These are phyloP conservation scores for Dufourea novaeangliae DNA, from an alignment of 1,140 invertebrate species.

Conservation along the genomic window DNA sequence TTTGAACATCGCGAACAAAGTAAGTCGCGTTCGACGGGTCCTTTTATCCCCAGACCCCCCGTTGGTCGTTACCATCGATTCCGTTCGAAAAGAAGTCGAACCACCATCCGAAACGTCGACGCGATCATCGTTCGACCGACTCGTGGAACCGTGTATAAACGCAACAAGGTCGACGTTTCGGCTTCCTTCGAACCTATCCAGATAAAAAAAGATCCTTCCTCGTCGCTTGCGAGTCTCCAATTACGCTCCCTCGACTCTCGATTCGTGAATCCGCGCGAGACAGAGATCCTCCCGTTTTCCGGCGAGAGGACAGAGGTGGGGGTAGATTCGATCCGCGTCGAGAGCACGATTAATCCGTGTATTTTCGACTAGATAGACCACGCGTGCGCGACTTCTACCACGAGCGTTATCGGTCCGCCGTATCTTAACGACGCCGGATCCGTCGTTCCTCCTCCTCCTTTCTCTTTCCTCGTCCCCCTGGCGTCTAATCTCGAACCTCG, in stretches of 20 bases:
- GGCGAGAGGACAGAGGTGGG: too few relatives aligned
- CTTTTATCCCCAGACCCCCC: too few relatives aligned
- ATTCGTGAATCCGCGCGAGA: too few relatives aligned
- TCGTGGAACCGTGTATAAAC: constrained; percentile 39
- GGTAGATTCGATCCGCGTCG: constrained; percentile 25
- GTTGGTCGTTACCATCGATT: constrained; percentile 6
- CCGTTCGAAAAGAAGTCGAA: constrained; percentile 20
- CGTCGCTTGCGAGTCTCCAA: constrained; percentile 39
- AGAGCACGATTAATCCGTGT: constrained; percentile 66
- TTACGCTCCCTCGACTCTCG: too few relatives aligned
- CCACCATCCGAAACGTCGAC: constrained; percentile 40
- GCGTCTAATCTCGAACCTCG: constrained; percentile 57
- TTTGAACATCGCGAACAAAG: too few relatives aligned
- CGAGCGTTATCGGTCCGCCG: constrained; percentile 65
- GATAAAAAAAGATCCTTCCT: constrained; percentile 22
- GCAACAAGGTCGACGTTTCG: constrained; percentile 51
- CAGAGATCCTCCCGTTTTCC: too few relatives aligned
- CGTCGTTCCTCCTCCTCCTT: constrained; percentile 53
- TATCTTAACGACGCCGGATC: constrained; percentile 74
- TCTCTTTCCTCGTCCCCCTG: constrained; percentile 26
- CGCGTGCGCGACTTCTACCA: constrained; percentile 57
- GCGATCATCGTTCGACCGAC: constrained; percentile 39
- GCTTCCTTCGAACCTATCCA: constrained; percentile 5
- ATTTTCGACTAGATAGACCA: constrained; percentile 58
- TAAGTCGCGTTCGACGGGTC: too few relatives aligned